Evolutionary conservation across 2,113 vertebrate species (phyloP).

Genomic region (Equus quagga): DNA sequence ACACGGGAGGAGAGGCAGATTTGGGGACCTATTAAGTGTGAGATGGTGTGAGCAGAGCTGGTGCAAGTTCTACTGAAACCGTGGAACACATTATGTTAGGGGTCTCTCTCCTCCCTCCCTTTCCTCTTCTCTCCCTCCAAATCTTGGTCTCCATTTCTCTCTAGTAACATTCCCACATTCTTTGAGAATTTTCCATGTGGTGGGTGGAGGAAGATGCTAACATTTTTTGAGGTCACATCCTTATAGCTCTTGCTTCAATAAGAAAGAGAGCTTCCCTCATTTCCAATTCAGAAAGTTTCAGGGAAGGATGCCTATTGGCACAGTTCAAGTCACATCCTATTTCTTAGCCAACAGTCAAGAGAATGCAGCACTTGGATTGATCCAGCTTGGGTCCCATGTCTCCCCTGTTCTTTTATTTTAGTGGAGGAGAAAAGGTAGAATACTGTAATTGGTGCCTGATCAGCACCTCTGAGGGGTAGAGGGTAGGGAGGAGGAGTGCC

Average conservation of each 20-base stretch:
- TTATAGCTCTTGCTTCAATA: neutral
- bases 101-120: neutral
- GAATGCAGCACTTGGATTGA: neutral
- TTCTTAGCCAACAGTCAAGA: neutral
- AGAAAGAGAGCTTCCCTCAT: neutral
- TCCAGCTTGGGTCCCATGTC: neutral
- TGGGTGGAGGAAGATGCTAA: neutral
- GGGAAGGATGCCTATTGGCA: neutral
- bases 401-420: neutral
- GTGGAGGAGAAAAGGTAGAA: neutral
- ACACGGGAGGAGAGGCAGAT: neutral
- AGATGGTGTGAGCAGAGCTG: neutral
- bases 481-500: neutral
- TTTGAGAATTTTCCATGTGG: conserved; percentile 12
- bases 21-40: neutral
- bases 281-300: neutral
- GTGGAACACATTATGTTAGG: neutral
- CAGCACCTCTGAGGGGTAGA: neutral
- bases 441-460: neutral
- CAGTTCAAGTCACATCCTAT: neutral
- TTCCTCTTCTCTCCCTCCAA: neutral
- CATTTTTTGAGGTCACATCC: neutral
- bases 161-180: neutral
- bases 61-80: neutral
- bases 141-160: neutral